phyloP scores from a whole-genome alignment of 1,140 invertebrate species.

The Acromyrmex echinatior region DNA sequence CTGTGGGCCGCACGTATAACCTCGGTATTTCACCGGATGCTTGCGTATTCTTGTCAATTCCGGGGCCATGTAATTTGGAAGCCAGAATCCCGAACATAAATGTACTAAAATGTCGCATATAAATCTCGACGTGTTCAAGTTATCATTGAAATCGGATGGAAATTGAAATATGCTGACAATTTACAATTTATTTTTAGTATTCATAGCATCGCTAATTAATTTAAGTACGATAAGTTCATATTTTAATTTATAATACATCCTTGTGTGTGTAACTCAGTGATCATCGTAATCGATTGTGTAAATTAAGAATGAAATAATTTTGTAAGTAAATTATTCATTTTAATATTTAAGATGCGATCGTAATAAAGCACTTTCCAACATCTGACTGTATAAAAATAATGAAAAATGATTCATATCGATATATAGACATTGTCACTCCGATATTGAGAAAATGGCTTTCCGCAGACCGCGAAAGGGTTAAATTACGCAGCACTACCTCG shows the following conservation, averaged over 20 bases:
- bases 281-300: not conserved
- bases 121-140: slow-evolving; percentile 24
- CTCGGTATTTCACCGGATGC: slow-evolving; percentile 71
- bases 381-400: slow-evolving; percentile 1
- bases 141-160: not conserved
- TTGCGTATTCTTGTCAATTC: slow-evolving; percentile 49
- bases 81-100: slow-evolving; percentile 6
- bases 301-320: not conserved
- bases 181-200: slow-evolving; percentile 18
- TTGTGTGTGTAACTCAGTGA: not conserved
- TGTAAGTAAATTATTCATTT: not conserved
- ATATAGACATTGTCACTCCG: not conserved
- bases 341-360: not conserved
- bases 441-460: slow-evolving; percentile 33
- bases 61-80: slow-evolving; percentile 20
- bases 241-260: not conserved
- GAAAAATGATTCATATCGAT: not conserved
- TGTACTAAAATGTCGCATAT: slow-evolving; percentile 24
- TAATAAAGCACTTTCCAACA: not conserved
- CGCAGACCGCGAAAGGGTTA: slow-evolving; percentile 31
- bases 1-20: slow-evolving; percentile 57
- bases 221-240: not conserved
- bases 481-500: slow-evolving; percentile 33
- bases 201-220: not conserved
- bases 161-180: not conserved